phyloP scores from a whole-genome alignment of 92 coral and sea anemone genomes.

The Parazoanthus swiftii region DNA sequence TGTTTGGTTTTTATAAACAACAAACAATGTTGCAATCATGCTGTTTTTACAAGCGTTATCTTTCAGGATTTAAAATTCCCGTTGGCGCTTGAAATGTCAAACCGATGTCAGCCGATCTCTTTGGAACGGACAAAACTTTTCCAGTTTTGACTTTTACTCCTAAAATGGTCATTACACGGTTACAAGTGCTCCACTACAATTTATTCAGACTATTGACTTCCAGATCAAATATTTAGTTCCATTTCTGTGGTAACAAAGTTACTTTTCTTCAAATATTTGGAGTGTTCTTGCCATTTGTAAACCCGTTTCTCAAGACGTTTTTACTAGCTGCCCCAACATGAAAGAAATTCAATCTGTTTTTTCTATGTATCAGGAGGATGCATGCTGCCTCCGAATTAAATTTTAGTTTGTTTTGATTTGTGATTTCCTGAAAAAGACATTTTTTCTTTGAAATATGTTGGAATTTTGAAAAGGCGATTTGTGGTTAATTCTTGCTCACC shows the following conservation, averaged over 20 bases:
- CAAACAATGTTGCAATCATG: neutral
- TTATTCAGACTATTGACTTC: neutral
- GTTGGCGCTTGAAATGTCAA: neutral
- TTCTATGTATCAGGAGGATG: neutral
- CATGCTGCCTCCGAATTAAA: constrained; percentile 4
- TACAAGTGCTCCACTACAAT: neutral
- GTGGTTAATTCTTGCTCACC: neutral
- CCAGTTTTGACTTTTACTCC: no score
- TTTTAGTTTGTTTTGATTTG: constrained; percentile 1
- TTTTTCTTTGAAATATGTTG: neutral
- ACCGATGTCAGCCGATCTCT: neutral
- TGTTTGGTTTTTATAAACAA: neutral
- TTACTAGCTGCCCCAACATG: neutral
- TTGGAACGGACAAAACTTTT: neutral
- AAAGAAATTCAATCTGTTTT: constrained; percentile 7
- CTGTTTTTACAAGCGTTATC: constrained; percentile 7
- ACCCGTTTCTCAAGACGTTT: neutral
- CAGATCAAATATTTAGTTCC: constrained; percentile 1
- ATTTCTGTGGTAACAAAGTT: neutral
- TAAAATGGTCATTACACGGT: neutral
- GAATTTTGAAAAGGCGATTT: neutral
- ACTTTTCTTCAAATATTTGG: constrained; percentile 9
- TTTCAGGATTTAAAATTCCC: neutral
- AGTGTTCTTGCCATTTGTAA: neutral
- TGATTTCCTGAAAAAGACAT: neutral